A percentile compares a stretch with the other conserved stretches of the same genome.
Conservation (phyloP, 2,888 invertebrate genomes). For the Pachycephus smyrnensis region DNA sequence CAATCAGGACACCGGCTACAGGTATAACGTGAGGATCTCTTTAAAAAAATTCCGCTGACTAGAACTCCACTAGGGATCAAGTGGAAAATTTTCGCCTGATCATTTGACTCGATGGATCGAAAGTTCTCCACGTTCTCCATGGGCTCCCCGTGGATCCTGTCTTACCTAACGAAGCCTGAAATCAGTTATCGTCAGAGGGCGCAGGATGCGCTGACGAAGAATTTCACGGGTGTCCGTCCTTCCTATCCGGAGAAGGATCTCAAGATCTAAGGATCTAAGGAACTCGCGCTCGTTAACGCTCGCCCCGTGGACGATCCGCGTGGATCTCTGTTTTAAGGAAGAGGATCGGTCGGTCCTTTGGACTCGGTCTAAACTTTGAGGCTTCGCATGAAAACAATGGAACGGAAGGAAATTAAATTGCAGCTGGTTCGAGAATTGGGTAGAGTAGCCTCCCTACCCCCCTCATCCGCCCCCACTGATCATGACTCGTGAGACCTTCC, state of each 20-base stretch:
- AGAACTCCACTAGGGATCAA: too few relatives aligned
- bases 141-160: background rate
- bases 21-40: too few relatives aligned
- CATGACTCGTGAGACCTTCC: too few relatives aligned
- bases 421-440: slow-evolving; percentile 25
- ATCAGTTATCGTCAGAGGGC: slow-evolving; percentile 37
- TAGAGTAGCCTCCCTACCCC: too few relatives aligned
- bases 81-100: slow-evolving; percentile 15
- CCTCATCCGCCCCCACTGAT: too few relatives aligned
- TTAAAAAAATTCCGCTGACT: too few relatives aligned
- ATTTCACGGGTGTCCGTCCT: slow-evolving; percentile 39
- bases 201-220: slow-evolving; percentile 31
- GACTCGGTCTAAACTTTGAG: background rate
- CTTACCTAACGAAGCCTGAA: slow-evolving; percentile 41
- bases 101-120: slow-evolving; percentile 8
- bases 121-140: background rate
- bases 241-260: slow-evolving; percentile 24
- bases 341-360: background rate
- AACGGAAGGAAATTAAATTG: slow-evolving; percentile 38
- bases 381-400: background rate
- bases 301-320: background rate
- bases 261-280: slow-evolving; percentile 7
- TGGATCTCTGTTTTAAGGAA: background rate
- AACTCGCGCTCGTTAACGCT: background rate
- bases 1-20: too few relatives aligned